Percentiles rank a stretch among this genome's conserved stretches.
phyloP scores from a whole-genome alignment of 2,888 invertebrate species.

The Ichneumon xanthorius region DNA sequence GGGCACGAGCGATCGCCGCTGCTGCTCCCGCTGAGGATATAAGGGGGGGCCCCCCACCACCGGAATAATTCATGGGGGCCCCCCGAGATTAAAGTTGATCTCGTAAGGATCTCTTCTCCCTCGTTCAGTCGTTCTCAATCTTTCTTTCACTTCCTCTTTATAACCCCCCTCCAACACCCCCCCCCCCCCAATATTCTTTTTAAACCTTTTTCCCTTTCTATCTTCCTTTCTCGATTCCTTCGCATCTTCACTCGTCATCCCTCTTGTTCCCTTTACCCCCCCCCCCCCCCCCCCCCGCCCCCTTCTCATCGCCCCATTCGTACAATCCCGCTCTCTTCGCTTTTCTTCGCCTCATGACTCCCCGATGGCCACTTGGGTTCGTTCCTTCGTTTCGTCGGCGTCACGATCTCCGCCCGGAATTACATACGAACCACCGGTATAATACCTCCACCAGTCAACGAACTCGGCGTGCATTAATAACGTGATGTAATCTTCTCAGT shows the following conservation, averaged over 20 bases:
- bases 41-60: not conserved
- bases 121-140: slow-evolving; percentile 27
- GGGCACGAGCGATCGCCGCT: slow-evolving; percentile 49
- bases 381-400: slow-evolving; percentile 62
- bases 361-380: slow-evolving; percentile 16
- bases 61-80: not conserved
- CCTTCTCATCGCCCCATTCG: slow-evolving; percentile 33
- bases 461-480: slow-evolving; percentile 82
- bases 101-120: slow-evolving; percentile 47
- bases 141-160: slow-evolving; percentile 9
- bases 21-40: not conserved
- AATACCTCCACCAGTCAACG: slow-evolving; percentile 77
- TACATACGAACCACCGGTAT: slow-evolving; percentile 70
- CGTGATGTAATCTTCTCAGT: slow-evolving; percentile 80
- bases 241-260: slow-evolving; percentile 54
- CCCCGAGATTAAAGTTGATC: slow-evolving; percentile 61
- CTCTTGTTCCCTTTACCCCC: slow-evolving; percentile 40
- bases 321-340: slow-evolving; percentile 28
- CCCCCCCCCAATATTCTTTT: slow-evolving; percentile 40
- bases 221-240: slow-evolving; percentile 27
- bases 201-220: slow-evolving; percentile 40
- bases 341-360: slow-evolving; percentile 27
- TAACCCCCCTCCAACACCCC: slow-evolving; percentile 44
- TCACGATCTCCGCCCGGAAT: slow-evolving; percentile 75
- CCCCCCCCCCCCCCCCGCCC: slow-evolving; percentile 47